Evolutionary conservation across 2,888 invertebrate genomes (phyloP).

Genomic region (Theodoxus fluviatilis): DNA sequence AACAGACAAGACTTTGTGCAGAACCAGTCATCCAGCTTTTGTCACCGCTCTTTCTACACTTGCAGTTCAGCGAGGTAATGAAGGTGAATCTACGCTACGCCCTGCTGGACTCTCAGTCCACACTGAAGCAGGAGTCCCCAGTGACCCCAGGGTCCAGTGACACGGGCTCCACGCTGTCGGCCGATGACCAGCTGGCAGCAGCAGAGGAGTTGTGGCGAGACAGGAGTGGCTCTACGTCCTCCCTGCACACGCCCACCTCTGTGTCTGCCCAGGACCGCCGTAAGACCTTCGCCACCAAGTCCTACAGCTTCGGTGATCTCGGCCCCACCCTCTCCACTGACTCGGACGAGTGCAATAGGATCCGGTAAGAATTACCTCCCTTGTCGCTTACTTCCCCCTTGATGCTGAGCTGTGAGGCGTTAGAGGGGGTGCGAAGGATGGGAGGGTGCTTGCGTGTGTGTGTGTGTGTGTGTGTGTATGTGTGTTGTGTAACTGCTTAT

Average conservation of each 20-base stretch:
- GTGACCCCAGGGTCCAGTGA: constrained; percentile 35
- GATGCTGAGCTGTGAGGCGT: too few species aligned
- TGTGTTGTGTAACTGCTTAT: too few species aligned
- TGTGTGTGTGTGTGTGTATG: too few species aligned
- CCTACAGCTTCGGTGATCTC: constrained; percentile 44
- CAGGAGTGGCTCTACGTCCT: constrained; percentile 40
- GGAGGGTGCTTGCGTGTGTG: too few species aligned
- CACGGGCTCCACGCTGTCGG: constrained; percentile 36
- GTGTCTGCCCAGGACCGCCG: constrained; percentile 34
- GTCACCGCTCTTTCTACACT: too few species aligned
- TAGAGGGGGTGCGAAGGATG: too few species aligned
- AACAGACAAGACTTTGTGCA: not conserved
- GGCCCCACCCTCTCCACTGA: constrained; percentile 39
- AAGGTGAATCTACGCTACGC: constrained; percentile 47
- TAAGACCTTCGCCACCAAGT: constrained; percentile 41
- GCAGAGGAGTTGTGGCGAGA: constrained; percentile 42
- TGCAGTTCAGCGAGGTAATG: constrained; percentile 49
- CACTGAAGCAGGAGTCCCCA: constrained; percentile 31
- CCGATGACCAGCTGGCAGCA: constrained; percentile 41
- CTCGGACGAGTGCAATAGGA: constrained; percentile 35
- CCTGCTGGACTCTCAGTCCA: constrained; percentile 34
- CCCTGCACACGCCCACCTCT: constrained; percentile 32
- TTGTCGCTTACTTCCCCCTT: not conserved
- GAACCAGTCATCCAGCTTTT: not conserved
- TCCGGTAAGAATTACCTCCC: constrained; percentile 29